Conservation (phyloP, 2,797 vertebrate species). For the Pseudochaenichthys georgianus region DNA sequence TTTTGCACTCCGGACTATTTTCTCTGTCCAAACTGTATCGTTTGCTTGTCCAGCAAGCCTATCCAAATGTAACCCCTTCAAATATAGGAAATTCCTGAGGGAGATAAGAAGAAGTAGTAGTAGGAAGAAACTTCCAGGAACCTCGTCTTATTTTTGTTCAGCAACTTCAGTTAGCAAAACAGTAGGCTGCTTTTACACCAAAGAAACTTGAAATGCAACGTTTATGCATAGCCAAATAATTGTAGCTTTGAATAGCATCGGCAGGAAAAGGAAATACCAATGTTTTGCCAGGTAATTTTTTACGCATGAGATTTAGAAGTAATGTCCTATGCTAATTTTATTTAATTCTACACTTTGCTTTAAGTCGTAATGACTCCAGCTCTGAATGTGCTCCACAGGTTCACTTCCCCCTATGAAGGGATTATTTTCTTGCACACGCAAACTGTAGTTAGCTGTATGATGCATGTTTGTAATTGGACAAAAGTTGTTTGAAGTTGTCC, state of each 20-base stretch:
- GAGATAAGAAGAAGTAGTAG: slow-evolving; percentile 1
- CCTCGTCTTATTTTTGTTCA: slow-evolving; percentile 19
- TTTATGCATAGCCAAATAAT: slow-evolving; percentile 29
- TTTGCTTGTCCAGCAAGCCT: slow-evolving; percentile 24
- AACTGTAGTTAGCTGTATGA: slow-evolving; percentile 49
- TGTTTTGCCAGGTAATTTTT: slow-evolving; percentile 30
- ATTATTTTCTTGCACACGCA: slow-evolving; percentile 48
- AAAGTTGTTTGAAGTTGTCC: slow-evolving; percentile 50
- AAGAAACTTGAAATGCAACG: slow-evolving; percentile 67
- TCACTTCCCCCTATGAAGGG: slow-evolving; percentile 9
- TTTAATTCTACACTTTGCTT: slow-evolving; percentile 42
- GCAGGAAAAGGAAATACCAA: slow-evolving; percentile 29
- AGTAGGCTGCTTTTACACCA: slow-evolving; percentile 62
- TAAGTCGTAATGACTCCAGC: slow-evolving; percentile 33
- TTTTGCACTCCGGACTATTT: slow-evolving; percentile 62
- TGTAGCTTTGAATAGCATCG: slow-evolving; percentile 25
- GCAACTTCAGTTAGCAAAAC: slow-evolving; percentile 20
- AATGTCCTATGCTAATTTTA: slow-evolving; percentile 40
- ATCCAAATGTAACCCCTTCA: slow-evolving; percentile 19
- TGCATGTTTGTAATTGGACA: slow-evolving; percentile 57
- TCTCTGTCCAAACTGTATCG: slow-evolving; percentile 25
- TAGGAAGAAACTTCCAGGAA: slow-evolving; percentile 19
- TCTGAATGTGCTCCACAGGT: slow-evolving; percentile 58
- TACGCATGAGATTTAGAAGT: slow-evolving; percentile 27
- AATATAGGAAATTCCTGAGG: slow-evolving; percentile 16